Percentiles rank a stretch among this genome's conserved stretches.
phyloP scores from a whole-genome alignment of 2,888 invertebrate genomes.

The Metopia argyrocephala region DNA sequence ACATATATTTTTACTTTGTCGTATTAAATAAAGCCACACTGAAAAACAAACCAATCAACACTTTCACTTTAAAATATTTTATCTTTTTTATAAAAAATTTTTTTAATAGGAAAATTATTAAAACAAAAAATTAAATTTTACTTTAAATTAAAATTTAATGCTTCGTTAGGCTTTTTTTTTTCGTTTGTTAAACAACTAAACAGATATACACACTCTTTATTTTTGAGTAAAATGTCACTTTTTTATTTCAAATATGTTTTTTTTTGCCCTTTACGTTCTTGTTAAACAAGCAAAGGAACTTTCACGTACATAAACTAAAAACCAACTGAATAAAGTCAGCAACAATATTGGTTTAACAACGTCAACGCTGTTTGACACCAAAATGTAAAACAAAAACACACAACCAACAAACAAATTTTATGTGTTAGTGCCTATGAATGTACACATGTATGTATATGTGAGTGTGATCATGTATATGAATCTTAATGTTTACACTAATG shows the following conservation, averaged over 20 bases:
- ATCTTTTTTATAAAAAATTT: not conserved
- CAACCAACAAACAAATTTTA: not conserved
- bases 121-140: not conserved
- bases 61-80: slow-evolving; percentile 59
- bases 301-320: slow-evolving; percentile 36
- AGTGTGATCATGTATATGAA: not conserved
- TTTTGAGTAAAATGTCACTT: slow-evolving; percentile 36
- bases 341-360: slow-evolving; percentile 60
- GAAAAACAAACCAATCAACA: slow-evolving; percentile 14
- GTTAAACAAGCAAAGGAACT: slow-evolving; percentile 2
- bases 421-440: not conserved
- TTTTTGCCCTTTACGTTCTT: not conserved
- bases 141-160: slow-evolving; percentile 40
- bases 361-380: slow-evolving; percentile 61
- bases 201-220: too few relatives aligned
- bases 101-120: too few relatives aligned
- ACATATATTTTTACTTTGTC: slow-evolving; percentile 25
- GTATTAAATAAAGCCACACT: slow-evolving; percentile 30
- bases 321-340: slow-evolving; percentile 22
- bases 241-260: slow-evolving; percentile 11
- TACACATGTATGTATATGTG: not conserved
- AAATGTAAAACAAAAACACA: slow-evolving; percentile 16
- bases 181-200: too few relatives aligned
- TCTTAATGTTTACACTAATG: slow-evolving; percentile 28
- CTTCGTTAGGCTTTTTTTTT: slow-evolving; percentile 31